These are phyloP conservation scores for Lophius piscatorius DNA, from an alignment of 2,113 vertebrate genomes.

Conservation along the genomic window DNA sequence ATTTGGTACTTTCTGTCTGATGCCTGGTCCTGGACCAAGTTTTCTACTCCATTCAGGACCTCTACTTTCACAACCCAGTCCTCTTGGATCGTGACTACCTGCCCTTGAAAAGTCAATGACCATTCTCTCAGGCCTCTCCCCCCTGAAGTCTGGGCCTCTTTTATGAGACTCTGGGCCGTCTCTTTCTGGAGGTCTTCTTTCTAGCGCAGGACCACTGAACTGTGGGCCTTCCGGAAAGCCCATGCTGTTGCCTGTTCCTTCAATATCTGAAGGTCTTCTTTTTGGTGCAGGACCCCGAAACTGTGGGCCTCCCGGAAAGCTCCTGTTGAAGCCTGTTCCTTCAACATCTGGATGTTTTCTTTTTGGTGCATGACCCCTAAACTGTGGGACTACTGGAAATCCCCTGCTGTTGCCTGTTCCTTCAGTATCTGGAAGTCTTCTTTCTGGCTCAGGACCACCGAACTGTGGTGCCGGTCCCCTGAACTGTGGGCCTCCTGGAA, in stretches of 20 bases:
- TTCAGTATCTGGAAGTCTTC: conserved; percentile 13
- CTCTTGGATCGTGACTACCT: conserved; percentile 16
- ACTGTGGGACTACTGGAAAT: conserved; percentile 16
- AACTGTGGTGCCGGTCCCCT: conserved; percentile 18
- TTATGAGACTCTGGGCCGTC: conserved; percentile 16
- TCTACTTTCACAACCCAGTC: conserved; percentile 13
- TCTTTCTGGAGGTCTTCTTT: conserved; percentile 17
- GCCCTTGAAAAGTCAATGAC: conserved; percentile 6
- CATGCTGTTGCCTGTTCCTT: neutral
- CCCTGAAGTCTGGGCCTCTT: conserved; percentile 15
- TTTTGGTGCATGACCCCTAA: conserved; percentile 9
- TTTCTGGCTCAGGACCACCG: conserved; percentile 6
- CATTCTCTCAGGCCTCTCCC: conserved; percentile 11
- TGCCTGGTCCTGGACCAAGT: conserved; percentile 17
- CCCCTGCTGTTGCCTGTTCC: neutral
- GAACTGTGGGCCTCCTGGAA: conserved; percentile 16
- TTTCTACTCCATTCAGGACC: conserved; percentile 26
- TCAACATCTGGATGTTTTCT: conserved; percentile 10
- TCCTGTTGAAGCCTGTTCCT: no score
- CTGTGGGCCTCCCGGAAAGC: conserved; percentile 6
- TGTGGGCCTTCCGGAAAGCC: conserved; percentile 10
- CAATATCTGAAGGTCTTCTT: conserved; percentile 14
- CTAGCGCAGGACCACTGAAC: conserved; percentile 8
- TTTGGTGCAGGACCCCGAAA: conserved; percentile 22
- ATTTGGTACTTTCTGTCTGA: conserved; percentile 27